Evolutionary conservation across 2,113 vertebrate species (phyloP).

Genomic region (Toxotes jaculatrix): DNA sequence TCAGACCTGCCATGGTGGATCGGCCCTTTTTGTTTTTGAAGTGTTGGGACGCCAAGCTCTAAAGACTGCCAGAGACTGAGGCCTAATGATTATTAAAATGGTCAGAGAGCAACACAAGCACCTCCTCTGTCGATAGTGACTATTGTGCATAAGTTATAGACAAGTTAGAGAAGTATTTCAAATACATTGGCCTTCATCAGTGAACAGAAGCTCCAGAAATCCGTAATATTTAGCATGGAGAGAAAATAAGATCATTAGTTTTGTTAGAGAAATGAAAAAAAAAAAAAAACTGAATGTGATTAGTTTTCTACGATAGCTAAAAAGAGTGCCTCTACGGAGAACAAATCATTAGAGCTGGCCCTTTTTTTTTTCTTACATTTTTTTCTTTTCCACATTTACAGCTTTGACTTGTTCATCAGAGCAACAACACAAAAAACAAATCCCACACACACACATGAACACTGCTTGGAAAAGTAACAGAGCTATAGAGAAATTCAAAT

Average conservation of each 20-base stretch:
- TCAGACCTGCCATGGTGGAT: slow-evolving; percentile 83
- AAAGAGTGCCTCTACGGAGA: slow-evolving; percentile 69
- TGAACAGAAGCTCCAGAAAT: slow-evolving; percentile 47
- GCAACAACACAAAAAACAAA: neutral
- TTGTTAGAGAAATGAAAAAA: slow-evolving; percentile 35
- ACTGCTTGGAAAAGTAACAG: slow-evolving; percentile 45
- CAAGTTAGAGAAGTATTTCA: slow-evolving; percentile 8
- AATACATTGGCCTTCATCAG: slow-evolving; percentile 48
- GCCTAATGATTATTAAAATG: slow-evolving; percentile 55
- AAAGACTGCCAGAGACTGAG: slow-evolving; percentile 84
- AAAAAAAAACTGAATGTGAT: slow-evolving; percentile 46
- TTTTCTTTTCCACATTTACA: slow-evolving; percentile 65
- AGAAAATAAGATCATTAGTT: slow-evolving; percentile 25
- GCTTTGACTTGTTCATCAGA: slow-evolving; percentile 86
- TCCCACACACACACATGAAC: neutral
- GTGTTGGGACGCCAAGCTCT: slow-evolving; percentile 85
- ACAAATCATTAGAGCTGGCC: slow-evolving; percentile 83
- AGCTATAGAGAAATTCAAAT: slow-evolving; percentile 57
- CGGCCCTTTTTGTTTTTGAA: slow-evolving; percentile 80
- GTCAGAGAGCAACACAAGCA: slow-evolving; percentile 69
- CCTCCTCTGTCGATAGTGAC: slow-evolving; percentile 72
- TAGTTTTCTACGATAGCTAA: slow-evolving; percentile 48
- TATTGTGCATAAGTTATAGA: slow-evolving; percentile 70
- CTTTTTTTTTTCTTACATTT: slow-evolving; percentile 30
- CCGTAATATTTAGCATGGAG: slow-evolving; percentile 40